Evolutionary conservation across 2,113 vertebrate genomes (phyloP).

Genomic region (Prolemur simus): DNA sequence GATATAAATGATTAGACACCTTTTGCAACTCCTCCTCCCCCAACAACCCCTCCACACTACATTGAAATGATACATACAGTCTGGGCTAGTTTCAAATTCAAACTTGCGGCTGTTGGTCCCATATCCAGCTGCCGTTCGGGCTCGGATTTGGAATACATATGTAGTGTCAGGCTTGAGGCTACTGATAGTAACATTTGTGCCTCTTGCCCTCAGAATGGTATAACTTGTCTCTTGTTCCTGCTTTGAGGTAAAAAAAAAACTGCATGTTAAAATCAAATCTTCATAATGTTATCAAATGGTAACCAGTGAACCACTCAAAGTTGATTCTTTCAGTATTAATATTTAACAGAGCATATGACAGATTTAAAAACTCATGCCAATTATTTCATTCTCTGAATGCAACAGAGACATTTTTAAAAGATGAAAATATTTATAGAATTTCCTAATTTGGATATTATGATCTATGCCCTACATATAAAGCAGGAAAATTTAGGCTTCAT

Average conservation of each 20-base stretch:
- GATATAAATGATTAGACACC: conserved; percentile 32
- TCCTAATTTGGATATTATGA: not conserved
- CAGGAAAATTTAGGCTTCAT: not conserved
- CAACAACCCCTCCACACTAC: not conserved
- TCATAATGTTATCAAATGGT: not conserved
- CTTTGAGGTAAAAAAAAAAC: conserved; percentile 86
- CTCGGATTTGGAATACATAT: conserved; percentile 97
- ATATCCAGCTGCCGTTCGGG: conserved; percentile 96
- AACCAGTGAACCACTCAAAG: not conserved
- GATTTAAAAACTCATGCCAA: not conserved
- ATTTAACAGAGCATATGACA: not conserved
- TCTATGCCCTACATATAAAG: not conserved
- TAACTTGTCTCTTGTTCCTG: conserved; percentile 99
- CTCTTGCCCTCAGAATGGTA: conserved; percentile 95
- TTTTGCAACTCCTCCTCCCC: not conserved
- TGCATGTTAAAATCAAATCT: conserved; percentile 76
- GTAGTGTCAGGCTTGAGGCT: conserved; percentile 96
- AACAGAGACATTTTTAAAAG: not conserved
- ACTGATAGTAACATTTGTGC: conserved; percentile 95
- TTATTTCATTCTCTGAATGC: not conserved
- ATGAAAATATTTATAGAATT: not conserved
- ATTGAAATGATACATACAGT: conserved; percentile 89
- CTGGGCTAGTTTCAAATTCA: conserved; percentile 98
- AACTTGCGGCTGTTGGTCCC: conserved; percentile 96
- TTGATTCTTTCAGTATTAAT: not conserved